Evolutionary conservation across 1,140 invertebrate genomes (phyloP).

Genomic region (Pectinophora gossypiella): DNA sequence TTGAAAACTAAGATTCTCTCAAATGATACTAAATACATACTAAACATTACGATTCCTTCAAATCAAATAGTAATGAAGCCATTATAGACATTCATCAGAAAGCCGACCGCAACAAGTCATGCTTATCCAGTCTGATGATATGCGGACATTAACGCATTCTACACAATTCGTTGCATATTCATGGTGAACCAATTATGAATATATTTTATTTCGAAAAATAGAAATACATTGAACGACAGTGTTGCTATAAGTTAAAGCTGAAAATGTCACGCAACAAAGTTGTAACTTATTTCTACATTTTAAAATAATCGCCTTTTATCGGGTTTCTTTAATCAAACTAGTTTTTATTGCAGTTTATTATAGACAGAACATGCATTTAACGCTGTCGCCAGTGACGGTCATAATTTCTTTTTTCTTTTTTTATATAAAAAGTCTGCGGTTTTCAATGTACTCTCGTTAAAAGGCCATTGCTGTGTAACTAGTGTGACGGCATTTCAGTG

Average conservation of each 20-base stretch:
- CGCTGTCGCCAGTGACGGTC: not conserved
- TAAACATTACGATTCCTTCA: too few relatives aligned
- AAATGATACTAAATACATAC: too few relatives aligned
- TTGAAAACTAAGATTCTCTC: too few relatives aligned
- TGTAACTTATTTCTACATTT: constrained; percentile 15
- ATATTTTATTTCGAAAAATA: not conserved
- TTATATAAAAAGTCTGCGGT: not conserved
- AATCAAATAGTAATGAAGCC: too few relatives aligned
- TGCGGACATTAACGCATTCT: not conserved
- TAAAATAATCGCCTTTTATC: constrained; percentile 12
- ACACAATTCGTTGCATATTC: not conserved
- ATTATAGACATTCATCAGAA: too few relatives aligned
- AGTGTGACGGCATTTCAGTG: not conserved
- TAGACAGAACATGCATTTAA: constrained; percentile 1
- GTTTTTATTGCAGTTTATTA: constrained; percentile 12
- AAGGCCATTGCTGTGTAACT: not conserved
- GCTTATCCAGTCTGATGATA: not conserved
- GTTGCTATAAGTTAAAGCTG: not conserved
- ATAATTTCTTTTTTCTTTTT: not conserved
- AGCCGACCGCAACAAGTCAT: not conserved
- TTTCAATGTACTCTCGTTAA: not conserved
- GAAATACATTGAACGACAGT: not conserved
- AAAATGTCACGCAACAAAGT: constrained; percentile 16
- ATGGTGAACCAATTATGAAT: constrained; percentile 5
- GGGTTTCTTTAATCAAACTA: constrained; percentile 10